Evolutionary conservation across 2,888 invertebrate species (phyloP).

Genomic region (Lycaena phlaeas): DNA sequence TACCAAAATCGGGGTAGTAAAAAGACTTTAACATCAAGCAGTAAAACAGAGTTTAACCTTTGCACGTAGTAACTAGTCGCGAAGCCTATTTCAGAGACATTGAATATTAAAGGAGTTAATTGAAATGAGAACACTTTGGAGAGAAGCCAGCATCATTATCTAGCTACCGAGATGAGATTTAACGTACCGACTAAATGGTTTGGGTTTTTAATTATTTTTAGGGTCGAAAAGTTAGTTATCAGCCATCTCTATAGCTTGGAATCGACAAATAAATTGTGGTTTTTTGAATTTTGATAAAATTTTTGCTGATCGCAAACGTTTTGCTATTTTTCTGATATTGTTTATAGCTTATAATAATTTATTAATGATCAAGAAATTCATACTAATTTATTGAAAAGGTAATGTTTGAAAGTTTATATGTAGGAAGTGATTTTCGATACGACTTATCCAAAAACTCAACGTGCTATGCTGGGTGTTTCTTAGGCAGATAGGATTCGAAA

Average conservation of each 20-base stretch:
- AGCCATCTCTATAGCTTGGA: conserved; percentile 14
- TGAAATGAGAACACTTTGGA: conserved; percentile 73
- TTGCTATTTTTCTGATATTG: neutral
- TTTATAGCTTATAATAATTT: too few species aligned
- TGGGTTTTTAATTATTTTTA: conserved; percentile 40
- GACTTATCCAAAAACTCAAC: too few species aligned
- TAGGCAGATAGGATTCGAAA: too few species aligned
- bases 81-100: conserved; percentile 72
- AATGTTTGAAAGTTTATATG: too few species aligned
- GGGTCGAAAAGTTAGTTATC: conserved; percentile 25
- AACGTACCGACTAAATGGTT: conserved; percentile 59
- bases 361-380: too few species aligned
- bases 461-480: too few species aligned
- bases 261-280: neutral
- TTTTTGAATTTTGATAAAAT: neutral
- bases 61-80: conserved; percentile 52
- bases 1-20: conserved; percentile 21
- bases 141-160: conserved; percentile 72
- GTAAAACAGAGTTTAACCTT: conserved; percentile 66
- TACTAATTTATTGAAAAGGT: too few species aligned
- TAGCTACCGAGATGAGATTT: conserved; percentile 68
- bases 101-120: conserved; percentile 73
- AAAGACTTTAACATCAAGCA: conserved; percentile 32
- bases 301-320: neutral
- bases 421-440: too few species aligned